These are phyloP conservation scores for Halocynthia aurantium DNA, from an alignment of 23 tunicate species.

Conservation along the genomic window DNA sequence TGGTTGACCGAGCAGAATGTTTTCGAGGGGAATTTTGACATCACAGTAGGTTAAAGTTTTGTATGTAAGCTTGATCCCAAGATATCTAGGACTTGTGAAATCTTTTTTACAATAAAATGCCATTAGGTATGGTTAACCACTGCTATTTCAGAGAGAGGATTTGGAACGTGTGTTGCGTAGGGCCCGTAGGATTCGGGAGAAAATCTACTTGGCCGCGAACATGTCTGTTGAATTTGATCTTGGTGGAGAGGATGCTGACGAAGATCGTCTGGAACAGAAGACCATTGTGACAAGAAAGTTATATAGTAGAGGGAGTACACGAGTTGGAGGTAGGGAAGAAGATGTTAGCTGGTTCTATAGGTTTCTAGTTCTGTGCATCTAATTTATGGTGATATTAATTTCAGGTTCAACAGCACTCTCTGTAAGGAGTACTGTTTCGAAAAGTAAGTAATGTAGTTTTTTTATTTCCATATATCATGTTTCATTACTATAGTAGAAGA, in stretches of 20 bases:
- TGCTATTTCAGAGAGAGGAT: constrained; percentile 54
- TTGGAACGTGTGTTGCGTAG: constrained; percentile 42
- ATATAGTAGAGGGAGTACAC: constrained; percentile 4
- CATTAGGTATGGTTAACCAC: no score
- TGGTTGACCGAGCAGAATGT: constrained; percentile 78
- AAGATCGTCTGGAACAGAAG: background rate
- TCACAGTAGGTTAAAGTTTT: constrained; percentile 21
- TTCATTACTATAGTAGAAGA: no score
- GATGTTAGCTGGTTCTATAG: background rate
- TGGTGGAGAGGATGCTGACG: background rate
- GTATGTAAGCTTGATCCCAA: no score
- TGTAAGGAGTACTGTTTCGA: no score
- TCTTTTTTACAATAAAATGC: no score
- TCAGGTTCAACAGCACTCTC: no score
- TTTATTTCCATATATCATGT: no score
- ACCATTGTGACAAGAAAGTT: background rate
- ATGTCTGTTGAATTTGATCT: constrained; percentile 42
- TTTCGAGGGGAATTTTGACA: constrained; percentile 76
- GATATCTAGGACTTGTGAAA: no score
- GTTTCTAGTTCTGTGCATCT: no score
- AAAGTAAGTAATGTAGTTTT: no score
- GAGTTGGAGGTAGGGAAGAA: background rate
- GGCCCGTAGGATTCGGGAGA: constrained; percentile 56
- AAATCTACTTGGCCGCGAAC: constrained; percentile 59
- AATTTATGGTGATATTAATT: no score